A percentile compares a stretch with the other conserved stretches of the same genome.
These are phyloP conservation scores for Craseonycteris thonglongyai DNA, from an alignment of 2,113 vertebrate genomes.

Conservation along the genomic window DNA sequence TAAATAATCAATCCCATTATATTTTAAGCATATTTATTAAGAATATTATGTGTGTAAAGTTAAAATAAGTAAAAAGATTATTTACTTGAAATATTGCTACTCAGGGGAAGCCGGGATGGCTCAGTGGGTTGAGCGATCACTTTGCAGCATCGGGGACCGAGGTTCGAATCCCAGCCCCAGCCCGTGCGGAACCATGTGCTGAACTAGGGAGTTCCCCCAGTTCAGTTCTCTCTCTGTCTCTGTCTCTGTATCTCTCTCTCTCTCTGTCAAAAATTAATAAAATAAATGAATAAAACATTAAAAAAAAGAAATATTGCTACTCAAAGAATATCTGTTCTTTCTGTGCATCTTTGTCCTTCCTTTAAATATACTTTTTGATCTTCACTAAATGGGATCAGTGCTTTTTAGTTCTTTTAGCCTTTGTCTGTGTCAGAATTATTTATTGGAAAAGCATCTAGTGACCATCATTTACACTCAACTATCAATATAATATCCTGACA, in stretches of 20 bases:
- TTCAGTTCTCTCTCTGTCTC: too few species aligned
- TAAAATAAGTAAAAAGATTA: neutral
- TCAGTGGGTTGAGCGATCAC: too few species aligned
- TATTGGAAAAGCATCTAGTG: neutral
- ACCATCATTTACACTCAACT: neutral
- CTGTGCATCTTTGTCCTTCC: neutral
- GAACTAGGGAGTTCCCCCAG: too few species aligned
- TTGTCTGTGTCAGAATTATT: neutral
- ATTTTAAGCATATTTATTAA: neutral
- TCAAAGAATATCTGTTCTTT: neutral
- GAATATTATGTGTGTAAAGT: neutral
- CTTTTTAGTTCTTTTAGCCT: neutral
- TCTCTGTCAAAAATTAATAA: too few species aligned
- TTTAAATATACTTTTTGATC: neutral
- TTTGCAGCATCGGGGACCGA: too few species aligned
- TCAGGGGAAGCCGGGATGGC: too few species aligned
- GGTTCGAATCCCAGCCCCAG: too few species aligned
- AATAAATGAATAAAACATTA: too few species aligned
- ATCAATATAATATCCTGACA: neutral
- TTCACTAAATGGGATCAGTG: neutral
- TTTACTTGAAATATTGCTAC: neutral
- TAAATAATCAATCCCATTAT: neutral
- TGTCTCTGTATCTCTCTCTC: too few species aligned
- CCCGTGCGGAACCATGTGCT: too few species aligned
- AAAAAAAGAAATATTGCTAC: neutral